Base-by-base conservation (phyloP, 2,113 vertebrate species). In the Turnix velox region DNA sequence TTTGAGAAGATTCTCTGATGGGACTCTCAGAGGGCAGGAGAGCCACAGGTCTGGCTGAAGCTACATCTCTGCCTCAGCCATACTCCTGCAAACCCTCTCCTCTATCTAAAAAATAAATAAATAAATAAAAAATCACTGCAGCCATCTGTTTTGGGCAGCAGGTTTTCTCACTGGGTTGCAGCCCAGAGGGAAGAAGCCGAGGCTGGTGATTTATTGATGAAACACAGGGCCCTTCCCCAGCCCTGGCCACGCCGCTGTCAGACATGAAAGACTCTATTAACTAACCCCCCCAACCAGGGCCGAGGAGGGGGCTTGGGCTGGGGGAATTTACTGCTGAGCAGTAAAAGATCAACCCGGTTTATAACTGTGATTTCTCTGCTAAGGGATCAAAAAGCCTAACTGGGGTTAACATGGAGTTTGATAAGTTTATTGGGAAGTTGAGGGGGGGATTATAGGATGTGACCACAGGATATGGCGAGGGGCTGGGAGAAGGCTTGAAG, bases 301-400 rank as follows among this genome's bases (percentile, higher is more conserved):
- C 3, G 1, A 1, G 59, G 51, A 4, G 1, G 1, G 59, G 51
- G 39, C 13, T 58, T 4, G 17, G 31, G 5, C 19, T 0, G 61
- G 75, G 58, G 11, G 61, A 27, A 87, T 84, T 86, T 42, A 84
- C 54, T 65, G 91, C 91, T 46, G 5, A 20, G 65, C 49, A 43
- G 20, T 46, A 16, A 52, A 72, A 73, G 14, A 74, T 51, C 79
- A 86, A 35, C 88, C 79, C 1, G 1, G 7, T 6, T 14, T 68
- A 20, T 12, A 39, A 25, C 58, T 3, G 19, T 1, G 20, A 27
- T 16, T 19, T 39, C 90, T 46, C 79, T 43, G 3, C 3, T 2
- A 8, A 2, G 7, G 66, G 54, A 74, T 43, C 27, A 51, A 37
- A 83, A 72, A 65, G 39, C 58, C 33, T 1, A 3, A 6, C 25